Evolutionary conservation across 2,113 vertebrate species (phyloP).

Genomic region (Vidua chalybeata): DNA sequence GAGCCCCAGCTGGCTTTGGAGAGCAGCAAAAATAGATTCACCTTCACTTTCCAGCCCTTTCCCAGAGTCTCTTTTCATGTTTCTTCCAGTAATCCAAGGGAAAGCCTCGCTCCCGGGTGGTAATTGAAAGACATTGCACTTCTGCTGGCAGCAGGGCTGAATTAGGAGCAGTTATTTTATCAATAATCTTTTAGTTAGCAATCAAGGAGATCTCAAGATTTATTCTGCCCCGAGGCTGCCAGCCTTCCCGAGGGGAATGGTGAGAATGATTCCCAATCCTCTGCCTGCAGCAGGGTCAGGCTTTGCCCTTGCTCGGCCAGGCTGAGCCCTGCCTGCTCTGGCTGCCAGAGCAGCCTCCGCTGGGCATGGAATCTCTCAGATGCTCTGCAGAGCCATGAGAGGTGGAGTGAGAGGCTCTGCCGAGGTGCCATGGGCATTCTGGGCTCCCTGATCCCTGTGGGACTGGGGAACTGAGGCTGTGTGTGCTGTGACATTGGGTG

Average conservation of each 20-base stretch:
- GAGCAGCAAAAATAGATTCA: not conserved
- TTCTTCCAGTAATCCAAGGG: conserved; percentile 21
- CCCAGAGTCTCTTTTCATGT: not conserved
- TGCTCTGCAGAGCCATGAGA: not conserved
- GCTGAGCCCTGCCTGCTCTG: not conserved
- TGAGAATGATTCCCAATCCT: conserved; percentile 4
- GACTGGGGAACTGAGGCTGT: rapidly evolving
- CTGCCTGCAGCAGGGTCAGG: not conserved
- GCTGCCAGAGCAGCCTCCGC: not conserved
- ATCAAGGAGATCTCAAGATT: conserved; percentile 58
- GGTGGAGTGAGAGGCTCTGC: not conserved
- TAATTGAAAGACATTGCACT: conserved; percentile 45
- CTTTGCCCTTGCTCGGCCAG: not conserved
- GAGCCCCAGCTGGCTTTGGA: not conserved
- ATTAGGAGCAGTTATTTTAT: conserved; percentile 62
- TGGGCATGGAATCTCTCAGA: rapidly evolving
- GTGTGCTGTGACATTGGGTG: not conserved
- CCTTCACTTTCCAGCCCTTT: not conserved
- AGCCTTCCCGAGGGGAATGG: conserved; percentile 2
- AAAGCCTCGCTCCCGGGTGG: not conserved
- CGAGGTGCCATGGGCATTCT: not conserved
- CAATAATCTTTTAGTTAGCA: conserved; percentile 62
- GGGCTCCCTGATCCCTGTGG: not conserved
- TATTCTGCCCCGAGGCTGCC: conserved; percentile 39
- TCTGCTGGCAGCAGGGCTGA: conserved; percentile 6